A percentile compares a stretch with the other conserved stretches of the same genome.
These are phyloP conservation scores for Hyperoodon ampullatus DNA, from an alignment of 2,113 vertebrate genomes.

Conservation along the genomic window DNA sequence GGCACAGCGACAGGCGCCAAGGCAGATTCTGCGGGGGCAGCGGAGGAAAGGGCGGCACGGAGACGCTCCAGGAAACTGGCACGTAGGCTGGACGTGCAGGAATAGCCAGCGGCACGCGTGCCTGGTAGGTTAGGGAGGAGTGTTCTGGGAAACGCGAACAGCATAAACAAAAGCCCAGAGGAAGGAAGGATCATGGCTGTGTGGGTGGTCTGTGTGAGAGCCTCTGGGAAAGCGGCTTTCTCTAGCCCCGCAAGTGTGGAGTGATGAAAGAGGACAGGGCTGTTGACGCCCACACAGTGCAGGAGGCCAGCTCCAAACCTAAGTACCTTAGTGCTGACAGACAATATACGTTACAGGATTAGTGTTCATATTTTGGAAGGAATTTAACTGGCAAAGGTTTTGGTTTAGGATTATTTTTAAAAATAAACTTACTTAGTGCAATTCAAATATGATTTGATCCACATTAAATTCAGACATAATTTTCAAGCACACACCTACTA, in stretches of 20 bases:
- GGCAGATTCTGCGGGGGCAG: not conserved
- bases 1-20: not conserved
- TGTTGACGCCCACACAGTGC: not conserved
- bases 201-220: not conserved
- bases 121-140: not conserved
- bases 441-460: not conserved
- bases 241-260: not conserved
- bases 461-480: conserved; percentile 6
- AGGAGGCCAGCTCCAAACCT: not conserved
- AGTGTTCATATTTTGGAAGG: not conserved
- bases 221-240: not conserved
- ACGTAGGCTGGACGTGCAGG: not conserved
- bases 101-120: accelerated
- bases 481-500: not conserved
- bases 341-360: not conserved
- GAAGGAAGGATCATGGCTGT: not conserved
- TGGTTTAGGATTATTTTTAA: not conserved
- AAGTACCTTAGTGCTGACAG: not conserved
- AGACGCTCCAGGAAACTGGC: not conserved
- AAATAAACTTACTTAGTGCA: not conserved
- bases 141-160: not conserved
- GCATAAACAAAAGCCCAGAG: not conserved
- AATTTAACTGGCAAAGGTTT: not conserved
- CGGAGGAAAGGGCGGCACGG: accelerated
- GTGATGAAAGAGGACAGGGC: not conserved